Percentiles rank a stretch among this genome's conserved stretches.
These are phyloP conservation scores for Decapterus maruadsi DNA, from an alignment of 2,797 vertebrate species.

Conservation along the genomic window DNA sequence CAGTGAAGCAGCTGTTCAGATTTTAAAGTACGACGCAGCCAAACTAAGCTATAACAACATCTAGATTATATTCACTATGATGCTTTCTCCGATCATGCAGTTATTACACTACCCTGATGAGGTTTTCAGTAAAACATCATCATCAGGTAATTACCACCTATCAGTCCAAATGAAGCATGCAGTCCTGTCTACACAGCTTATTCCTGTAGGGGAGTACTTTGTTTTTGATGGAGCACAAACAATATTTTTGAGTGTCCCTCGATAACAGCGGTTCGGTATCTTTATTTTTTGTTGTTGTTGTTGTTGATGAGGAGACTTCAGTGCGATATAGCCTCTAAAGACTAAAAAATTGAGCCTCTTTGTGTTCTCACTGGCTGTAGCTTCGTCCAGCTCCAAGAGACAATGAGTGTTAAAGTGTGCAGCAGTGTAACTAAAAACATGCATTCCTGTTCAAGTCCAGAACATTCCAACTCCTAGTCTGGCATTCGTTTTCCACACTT, in stretches of 20 bases:
- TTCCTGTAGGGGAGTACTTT: slow-evolving; percentile 48
- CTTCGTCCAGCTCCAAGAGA: slow-evolving; percentile 53
- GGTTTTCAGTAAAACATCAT: slow-evolving; percentile 36
- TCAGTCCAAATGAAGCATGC: slow-evolving; percentile 69
- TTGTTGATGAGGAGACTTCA: slow-evolving; percentile 39
- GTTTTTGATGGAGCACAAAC: slow-evolving; percentile 55
- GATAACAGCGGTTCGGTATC: slow-evolving; percentile 41
- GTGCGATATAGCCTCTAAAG: slow-evolving; percentile 52
- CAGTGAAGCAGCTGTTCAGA: slow-evolving; percentile 58
- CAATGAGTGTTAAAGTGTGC: slow-evolving; percentile 45
- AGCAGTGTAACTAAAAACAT: slow-evolving; percentile 66
- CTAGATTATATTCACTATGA: slow-evolving; percentile 60
- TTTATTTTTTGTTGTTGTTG: slow-evolving; percentile 11
- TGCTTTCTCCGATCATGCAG: slow-evolving; percentile 70
- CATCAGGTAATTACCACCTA: slow-evolving; percentile 46
- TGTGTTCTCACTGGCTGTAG: slow-evolving; percentile 54
- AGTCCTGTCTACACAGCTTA: slow-evolving; percentile 65
- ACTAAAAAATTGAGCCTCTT: slow-evolving; percentile 54
- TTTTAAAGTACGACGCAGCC: slow-evolving; percentile 59
- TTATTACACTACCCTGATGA: slow-evolving; percentile 62
- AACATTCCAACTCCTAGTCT: slow-evolving; percentile 79
- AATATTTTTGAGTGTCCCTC: slow-evolving; percentile 53
- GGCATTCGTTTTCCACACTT: slow-evolving; percentile 64
- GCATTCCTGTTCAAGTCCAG: slow-evolving; percentile 80
- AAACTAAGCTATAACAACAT: slow-evolving; percentile 72